Base-by-base conservation (phyloP, 2,797 vertebrate species). In the Hephaestus fuliginosus region DNA sequence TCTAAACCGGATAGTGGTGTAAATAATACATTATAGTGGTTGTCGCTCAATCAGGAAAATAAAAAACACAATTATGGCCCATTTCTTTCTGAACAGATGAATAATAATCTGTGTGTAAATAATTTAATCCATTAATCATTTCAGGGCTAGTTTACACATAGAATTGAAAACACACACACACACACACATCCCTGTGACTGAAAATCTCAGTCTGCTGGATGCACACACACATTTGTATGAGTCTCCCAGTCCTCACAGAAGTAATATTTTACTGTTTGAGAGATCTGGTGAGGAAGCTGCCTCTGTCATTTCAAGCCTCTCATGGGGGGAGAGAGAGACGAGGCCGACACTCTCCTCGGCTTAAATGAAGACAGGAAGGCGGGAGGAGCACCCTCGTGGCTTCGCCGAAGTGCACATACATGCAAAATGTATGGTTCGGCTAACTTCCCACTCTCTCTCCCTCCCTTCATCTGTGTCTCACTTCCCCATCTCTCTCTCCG, bases 381-480 rank as follows among this genome's bases (percentile, higher is more conserved):
- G 55, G 46, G 65, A 66, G 36, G 63, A 65, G 74, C 63, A 30
- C 17, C 53, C n/a, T 33, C 5, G 52, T 51, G 57, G 67, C 51
- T 78, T 51, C 62, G 41, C 36, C 57, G 63, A 60, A 78, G 74
- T 33, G 30, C 76, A 39, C 13, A 58, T 1, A 41, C 82, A 89
- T 86, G 82, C 71, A 83, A 89, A 86, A 89, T 80, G 75, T 67
- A 82, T 83, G 79, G 64, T 69, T 33, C 30, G 3, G 30, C 30
- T 33, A 33, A 33, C 30, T 82, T 82, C 1, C 7, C 46, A 67
- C 70, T 61, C 41, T 71, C 61, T 1, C 22, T 65, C 51, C 36
- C 43, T 63, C 11, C 1, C 25, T 71, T 80, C 53, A 25, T 60
- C 63, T 48, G 43, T 9, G 51, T 55, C 57, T 69, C 67, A 41